Evolutionary conservation across 2,797 vertebrate species (phyloP).

Genomic region (Telmatherina bonti): DNA sequence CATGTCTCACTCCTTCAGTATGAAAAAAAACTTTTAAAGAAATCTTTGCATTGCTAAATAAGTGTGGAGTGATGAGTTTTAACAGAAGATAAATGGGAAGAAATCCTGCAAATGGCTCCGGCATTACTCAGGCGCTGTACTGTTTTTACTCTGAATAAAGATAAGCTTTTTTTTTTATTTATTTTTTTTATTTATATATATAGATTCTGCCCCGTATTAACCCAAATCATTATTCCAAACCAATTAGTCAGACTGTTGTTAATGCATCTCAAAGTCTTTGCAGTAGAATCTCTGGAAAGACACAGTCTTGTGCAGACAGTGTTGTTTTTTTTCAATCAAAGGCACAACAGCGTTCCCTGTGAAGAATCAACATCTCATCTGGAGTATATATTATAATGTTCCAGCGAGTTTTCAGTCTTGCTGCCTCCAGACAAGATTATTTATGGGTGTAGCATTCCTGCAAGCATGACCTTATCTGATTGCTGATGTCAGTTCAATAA

Average conservation of each 20-base stretch:
- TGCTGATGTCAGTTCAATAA: background rate
- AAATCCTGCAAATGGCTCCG: background rate
- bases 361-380: background rate
- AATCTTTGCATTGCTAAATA: background rate
- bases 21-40: background rate
- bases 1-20: background rate
- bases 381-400: background rate
- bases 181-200: too few relatives aligned
- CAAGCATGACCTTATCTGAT: background rate
- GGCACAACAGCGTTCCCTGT: background rate
- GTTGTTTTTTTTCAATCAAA: background rate
- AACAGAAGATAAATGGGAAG: background rate
- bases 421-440: background rate
- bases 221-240: background rate
- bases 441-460: background rate
- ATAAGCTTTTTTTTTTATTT: too few relatives aligned
- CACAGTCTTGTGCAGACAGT: background rate
- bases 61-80: background rate
- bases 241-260: too few relatives aligned
- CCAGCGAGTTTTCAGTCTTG: background rate
- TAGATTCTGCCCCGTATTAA: background rate
- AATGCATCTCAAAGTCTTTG: background rate
- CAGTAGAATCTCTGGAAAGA: background rate
- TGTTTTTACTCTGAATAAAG: background rate
- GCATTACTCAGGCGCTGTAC: background rate